Conservation (phyloP, 2,888 invertebrate genomes). For the Oscheius sp. region DNA sequence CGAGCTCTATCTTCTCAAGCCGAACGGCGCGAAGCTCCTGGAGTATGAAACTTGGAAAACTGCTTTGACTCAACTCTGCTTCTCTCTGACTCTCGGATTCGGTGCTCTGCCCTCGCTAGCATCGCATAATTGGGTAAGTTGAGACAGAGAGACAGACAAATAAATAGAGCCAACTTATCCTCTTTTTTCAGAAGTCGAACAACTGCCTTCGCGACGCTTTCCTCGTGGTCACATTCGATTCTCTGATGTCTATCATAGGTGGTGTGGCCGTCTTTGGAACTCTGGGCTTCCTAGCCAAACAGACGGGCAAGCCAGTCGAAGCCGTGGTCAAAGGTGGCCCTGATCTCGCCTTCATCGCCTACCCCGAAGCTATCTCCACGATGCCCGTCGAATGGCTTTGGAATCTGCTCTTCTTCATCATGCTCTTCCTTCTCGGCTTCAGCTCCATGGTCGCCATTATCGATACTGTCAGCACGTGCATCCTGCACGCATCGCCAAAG, state of each 20-base stretch:
- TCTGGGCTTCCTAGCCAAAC: constrained; percentile 55
- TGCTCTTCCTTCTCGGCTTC: constrained; percentile 74
- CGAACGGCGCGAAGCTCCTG: constrained; percentile 53
- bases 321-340: constrained; percentile 44
- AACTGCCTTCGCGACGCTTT: constrained; percentile 65
- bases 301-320: constrained; percentile 31
- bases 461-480: neutral
- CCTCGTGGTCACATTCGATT: constrained; percentile 60
- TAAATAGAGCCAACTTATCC: neutral
- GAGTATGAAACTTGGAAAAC: constrained; percentile 51
- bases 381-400: constrained; percentile 74
- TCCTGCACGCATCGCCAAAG: constrained; percentile 58
- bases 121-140: constrained; percentile 58
- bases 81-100: constrained; percentile 65
- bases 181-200: constrained; percentile 40
- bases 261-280: constrained; percentile 59
- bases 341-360: constrained; percentile 74
- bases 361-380: constrained; percentile 73
- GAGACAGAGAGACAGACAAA: constrained; percentile 58
- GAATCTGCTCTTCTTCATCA: constrained; percentile 74
- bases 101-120: constrained; percentile 65
- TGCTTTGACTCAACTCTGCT: constrained; percentile 67
- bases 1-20: constrained; percentile 40
- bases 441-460: constrained; percentile 49
- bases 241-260: constrained; percentile 54